These are phyloP conservation scores for Pemphigus obesinymphae DNA, from an alignment of 1,140 invertebrate genomes.

Conservation along the genomic window DNA sequence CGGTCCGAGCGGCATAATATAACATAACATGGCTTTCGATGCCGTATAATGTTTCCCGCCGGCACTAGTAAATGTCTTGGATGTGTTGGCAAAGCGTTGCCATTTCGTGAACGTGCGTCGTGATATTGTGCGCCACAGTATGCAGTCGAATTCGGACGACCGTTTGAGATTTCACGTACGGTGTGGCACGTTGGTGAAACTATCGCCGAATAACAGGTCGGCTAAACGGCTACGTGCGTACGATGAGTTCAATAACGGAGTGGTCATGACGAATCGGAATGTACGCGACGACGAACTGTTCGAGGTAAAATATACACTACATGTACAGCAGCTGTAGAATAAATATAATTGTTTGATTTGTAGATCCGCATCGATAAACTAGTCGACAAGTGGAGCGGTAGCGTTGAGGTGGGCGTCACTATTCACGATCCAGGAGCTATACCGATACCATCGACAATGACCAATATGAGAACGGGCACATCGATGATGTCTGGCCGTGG, in stretches of 20 bases:
- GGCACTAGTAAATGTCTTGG: too few relatives aligned
- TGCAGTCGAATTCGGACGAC: background rate
- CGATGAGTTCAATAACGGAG: constrained; percentile 93
- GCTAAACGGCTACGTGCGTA: constrained; percentile 78
- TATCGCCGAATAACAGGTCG: constrained; percentile 76
- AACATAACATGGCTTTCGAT: too few relatives aligned
- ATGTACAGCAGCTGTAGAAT: background rate
- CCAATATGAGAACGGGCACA: constrained; percentile 89
- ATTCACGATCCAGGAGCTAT: constrained; percentile 84
- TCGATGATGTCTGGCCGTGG: constrained; percentile 97
- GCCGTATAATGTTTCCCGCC: too few relatives aligned
- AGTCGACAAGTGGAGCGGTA: constrained; percentile 89
- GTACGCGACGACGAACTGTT: constrained; percentile 85
- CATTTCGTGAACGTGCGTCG: too few relatives aligned
- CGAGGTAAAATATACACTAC: constrained; percentile 60
- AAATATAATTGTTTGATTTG: background rate
- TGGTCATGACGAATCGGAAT: constrained; percentile 85
- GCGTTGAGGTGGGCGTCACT: constrained; percentile 90
- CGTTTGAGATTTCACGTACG: constrained; percentile 69
- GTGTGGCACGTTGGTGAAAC: constrained; percentile 80
- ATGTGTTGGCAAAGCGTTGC: too few relatives aligned
- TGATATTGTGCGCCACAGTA: background rate
- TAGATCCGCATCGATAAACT: constrained; percentile 81
- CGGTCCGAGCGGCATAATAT: too few relatives aligned
- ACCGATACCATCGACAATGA: constrained; percentile 95